A percentile compares a stretch with the other conserved stretches of the same genome.
These are phyloP conservation scores for Caenorhabditis sulstoni DNA, from an alignment of 2,888 invertebrate genomes.

Conservation along the genomic window DNA sequence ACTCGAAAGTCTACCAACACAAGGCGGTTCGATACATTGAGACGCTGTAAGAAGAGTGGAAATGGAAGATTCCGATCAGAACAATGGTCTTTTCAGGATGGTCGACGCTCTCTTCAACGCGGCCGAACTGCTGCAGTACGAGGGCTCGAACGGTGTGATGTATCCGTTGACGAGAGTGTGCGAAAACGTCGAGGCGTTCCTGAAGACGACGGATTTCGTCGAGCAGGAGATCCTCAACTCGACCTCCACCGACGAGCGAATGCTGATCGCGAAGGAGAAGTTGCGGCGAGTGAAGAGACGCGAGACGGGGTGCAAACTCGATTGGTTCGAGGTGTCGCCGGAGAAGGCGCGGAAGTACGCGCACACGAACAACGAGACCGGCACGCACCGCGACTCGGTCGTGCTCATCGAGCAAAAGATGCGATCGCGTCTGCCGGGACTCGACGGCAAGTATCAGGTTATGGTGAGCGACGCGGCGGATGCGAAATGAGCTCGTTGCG, in stretches of 20 bases:
- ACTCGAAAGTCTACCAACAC: conserved; percentile 76
- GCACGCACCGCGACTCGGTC: conserved; percentile 11
- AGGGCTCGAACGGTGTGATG: conserved; percentile 46
- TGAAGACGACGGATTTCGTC: conserved; percentile 62
- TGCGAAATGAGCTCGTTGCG: background rate
- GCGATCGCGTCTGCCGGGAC: conserved; percentile 1
- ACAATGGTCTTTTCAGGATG: no score
- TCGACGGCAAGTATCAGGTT: conserved; percentile 10
- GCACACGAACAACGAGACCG: conserved; percentile 21
- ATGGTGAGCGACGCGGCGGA: conserved; percentile 17
- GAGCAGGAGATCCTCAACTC: conserved; percentile 50
- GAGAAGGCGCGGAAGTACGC: conserved; percentile 18
- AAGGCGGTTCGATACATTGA: conserved; percentile 71
- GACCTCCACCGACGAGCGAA: conserved; percentile 4
- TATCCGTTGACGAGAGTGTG: conserved; percentile 43
- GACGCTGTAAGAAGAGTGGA: no score
- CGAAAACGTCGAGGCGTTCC: conserved; percentile 64
- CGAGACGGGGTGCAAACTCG: conserved; percentile 37
- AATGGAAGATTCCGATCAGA: no score
- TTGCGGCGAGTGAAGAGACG: conserved; percentile 25
- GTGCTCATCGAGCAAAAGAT: conserved; percentile 16
- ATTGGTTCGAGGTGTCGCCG: conserved; percentile 23
- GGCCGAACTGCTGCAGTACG: conserved; percentile 46
- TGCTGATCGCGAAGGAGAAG: conserved; percentile 20
- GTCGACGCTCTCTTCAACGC: conserved; percentile 53